A percentile compares a stretch with the other conserved stretches of the same genome.
Evolutionary conservation across 2,113 vertebrate species (phyloP).

Genomic region (Sinocyclocheilus grahami): DNA sequence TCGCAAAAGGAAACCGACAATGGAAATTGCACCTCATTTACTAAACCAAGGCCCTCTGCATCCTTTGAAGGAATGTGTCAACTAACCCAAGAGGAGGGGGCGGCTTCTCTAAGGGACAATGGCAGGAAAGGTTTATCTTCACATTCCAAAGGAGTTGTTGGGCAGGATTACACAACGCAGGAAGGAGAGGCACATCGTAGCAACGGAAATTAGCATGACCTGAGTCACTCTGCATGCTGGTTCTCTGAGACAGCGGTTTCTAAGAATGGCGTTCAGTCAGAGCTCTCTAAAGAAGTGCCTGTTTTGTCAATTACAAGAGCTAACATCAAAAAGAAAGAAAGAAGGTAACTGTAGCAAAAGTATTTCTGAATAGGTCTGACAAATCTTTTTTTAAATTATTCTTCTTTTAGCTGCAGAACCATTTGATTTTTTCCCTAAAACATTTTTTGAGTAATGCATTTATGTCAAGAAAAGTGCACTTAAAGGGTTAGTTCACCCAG

Average conservation of each 20-base stretch:
- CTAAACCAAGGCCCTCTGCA: constrained; percentile 31
- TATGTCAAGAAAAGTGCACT: neutral
- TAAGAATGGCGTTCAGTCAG: constrained; percentile 55
- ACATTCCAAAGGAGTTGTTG: constrained; percentile 66
- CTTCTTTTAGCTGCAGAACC: neutral
- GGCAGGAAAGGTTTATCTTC: constrained; percentile 68
- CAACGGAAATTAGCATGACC: constrained; percentile 66
- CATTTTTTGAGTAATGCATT: constrained; percentile 1
- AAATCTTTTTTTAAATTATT: neutral
- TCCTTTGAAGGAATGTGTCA: constrained; percentile 53
- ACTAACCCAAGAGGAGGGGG: constrained; percentile 44
- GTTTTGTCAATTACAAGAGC: neutral
- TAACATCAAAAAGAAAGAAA: neutral
- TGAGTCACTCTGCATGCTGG: constrained; percentile 60
- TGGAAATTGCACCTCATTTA: constrained; percentile 54
- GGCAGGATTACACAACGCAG: constrained; percentile 56
- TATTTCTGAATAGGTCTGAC: neutral
- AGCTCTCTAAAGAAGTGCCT: neutral
- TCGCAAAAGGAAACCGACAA: constrained; percentile 56
- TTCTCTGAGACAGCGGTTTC: constrained; percentile 58
- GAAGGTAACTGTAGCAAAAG: neutral
- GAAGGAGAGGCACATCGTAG: constrained; percentile 51
- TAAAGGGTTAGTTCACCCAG: no score
- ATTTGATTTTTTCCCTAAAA: no score
- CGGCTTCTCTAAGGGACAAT: constrained; percentile 66